Base-by-base conservation (phyloP, 2,113 vertebrate species). In the Dasyornis broadbenti region DNA sequence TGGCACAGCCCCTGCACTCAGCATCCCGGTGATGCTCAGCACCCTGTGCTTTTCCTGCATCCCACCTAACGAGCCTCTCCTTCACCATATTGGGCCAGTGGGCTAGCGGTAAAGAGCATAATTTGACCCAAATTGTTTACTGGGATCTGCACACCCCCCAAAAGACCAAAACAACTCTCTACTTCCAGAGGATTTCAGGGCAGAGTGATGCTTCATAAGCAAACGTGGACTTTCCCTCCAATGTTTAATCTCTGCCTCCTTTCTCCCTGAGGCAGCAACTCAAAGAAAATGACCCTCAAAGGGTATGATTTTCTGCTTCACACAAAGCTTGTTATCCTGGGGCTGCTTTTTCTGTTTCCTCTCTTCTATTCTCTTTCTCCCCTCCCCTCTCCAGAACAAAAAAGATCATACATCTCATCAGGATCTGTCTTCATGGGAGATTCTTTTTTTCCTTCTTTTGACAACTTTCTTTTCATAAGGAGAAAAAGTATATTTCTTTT, bases 221-320 rank as follows among this genome's bases (percentile, higher is more conserved):
- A 35, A 89, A 75, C 7, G 45, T 27, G 60, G 79, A 86, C 82
- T 76, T 86, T 95, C 61, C 68, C 44, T 89, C 64, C 77, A 17
- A 7, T 53, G 86, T 92, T 90, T 91, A 81, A 92, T 92, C 90
- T 94, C 56, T 81, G 76, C 75, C 85, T 95, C 56, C 90, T 40
- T 35, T 64, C 85, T 93, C 92, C 95, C 94, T 15, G 95, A 96
- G 92, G 63, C 76, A 86, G 52, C 78, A 68, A 31, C 89, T 78
- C 93, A 95, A 97, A 85, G 88, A 95, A 95, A 94, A 90, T 93
- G 68, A 92, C 91, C 66, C 90, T 96, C 87, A 96, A 72, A 71
- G 81, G 59, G 64, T 89, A 81, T 37, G 76, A 65, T 95, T 94
- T 95, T 97, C 90, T 96, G 90, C 93, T 93, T 92, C 76, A 54